Evolutionary conservation across 2,888 invertebrate genomes (phyloP), one percentile per base, ranked within the genome.

Genomic region (Eurytoma californica): DNA sequence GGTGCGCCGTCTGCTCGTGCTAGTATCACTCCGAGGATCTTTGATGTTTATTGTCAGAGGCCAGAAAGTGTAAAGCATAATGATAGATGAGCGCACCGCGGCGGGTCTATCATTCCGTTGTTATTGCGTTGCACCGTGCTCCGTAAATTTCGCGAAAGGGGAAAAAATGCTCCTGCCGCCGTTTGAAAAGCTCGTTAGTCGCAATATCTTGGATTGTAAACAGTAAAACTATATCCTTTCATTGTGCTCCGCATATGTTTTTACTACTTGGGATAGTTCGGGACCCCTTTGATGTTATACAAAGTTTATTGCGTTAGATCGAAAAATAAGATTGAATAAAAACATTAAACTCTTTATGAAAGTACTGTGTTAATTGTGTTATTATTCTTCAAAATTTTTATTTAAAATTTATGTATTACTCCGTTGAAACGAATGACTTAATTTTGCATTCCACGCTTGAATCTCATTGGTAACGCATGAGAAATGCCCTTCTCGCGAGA

Each of bases 41-140:
- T 72, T 67, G 74, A 79, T 77, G 81, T 74, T 81, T 79, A 81
- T 77, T 81, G 77, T 81, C 74, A 77, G 81, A 72, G 20, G 24
- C 30, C 60, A 28, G 68, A 65, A 58, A 72, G 72, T 79, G 77
- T 72, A 79, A 79, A 67, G 77, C 74, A 79, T 61, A 73, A 77
- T 66, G 77, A 80, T 80, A 68, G 72, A 77, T 72, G 76, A 75
- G 51, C 53, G n/a, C n/a, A 58, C 65, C 28, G 30, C 16, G 12
- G 53, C 67, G 39, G 24, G 66, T 72, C 68, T 76, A 80, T 80
- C 76, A 76, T 80, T 80, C 68, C 51, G 76, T 28, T 49, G 70
- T 55, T 72, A 28, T 58, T 69, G 80, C 65, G 49, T 28, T 60
- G 20, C 20, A 7, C 18, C 39, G n/a, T 57, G 51, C 18, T 61